phyloP scores from a whole-genome alignment of 2,113 vertebrate species.

The Dromaius novaehollandiae region DNA sequence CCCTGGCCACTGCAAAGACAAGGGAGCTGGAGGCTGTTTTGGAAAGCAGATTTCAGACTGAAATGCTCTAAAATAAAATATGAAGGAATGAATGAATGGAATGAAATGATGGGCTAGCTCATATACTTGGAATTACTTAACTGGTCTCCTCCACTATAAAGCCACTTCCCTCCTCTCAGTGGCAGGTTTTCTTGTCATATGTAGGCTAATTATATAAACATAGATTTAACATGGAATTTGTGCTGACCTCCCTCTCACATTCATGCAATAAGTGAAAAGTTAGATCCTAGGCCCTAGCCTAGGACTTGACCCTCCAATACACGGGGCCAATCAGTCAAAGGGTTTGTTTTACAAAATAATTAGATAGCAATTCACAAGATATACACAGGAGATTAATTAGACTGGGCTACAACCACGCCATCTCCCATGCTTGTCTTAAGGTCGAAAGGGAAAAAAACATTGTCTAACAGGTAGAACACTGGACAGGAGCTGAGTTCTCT shows the following conservation, averaged over 20 bases:
- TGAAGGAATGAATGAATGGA: conserved; percentile 8
- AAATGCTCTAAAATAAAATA: conserved; percentile 33
- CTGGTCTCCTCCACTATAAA: neutral
- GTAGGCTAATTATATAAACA: conserved; percentile 43
- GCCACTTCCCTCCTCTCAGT: neutral
- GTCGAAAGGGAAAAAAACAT: conserved; percentile 20
- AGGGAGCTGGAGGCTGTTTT: neutral
- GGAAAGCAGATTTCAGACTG: conserved; percentile 22
- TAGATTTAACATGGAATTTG: conserved; percentile 5
- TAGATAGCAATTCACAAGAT: conserved; percentile 54
- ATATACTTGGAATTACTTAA: conserved; percentile 15
- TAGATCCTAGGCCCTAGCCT: neutral
- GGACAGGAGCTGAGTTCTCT: neutral
- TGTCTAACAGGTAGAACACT: neutral
- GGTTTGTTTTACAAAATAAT: conserved; percentile 1
- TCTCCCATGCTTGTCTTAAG: conserved; percentile 10
- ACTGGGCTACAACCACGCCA: neutral
- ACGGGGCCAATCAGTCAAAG: conserved; percentile 4
- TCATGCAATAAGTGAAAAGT: neutral
- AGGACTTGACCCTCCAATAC: neutral
- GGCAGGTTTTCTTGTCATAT: conserved; percentile 32
- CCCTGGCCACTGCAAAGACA: neutral
- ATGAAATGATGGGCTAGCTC: conserved; percentile 18
- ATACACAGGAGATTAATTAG: conserved; percentile 46
- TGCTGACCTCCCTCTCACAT: neutral